Conservation (phyloP, 1,140 invertebrate species). For the Apocrypta bakeri region DNA sequence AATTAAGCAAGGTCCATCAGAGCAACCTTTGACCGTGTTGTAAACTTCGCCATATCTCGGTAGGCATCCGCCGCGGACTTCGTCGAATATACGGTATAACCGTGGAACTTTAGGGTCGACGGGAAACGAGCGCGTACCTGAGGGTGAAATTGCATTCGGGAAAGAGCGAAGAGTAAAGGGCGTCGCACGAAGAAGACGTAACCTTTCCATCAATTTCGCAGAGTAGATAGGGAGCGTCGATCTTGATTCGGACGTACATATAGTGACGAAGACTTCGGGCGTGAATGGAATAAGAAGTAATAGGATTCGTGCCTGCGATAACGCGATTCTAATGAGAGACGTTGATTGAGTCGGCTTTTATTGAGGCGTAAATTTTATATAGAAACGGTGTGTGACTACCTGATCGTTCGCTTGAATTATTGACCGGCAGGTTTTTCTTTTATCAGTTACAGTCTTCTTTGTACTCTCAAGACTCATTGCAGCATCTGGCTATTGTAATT, state of each 20-base stretch:
- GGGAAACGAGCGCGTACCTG: background rate
- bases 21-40: conserved; percentile 15
- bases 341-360: conserved; percentile 5
- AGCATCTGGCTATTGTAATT: background rate
- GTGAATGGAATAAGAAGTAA: conserved; percentile 20
- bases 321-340: background rate
- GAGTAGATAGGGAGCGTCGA: conserved; percentile 21
- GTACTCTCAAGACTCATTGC: background rate
- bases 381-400: no score
- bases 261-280: background rate
- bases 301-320: background rate
- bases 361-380: background rate
- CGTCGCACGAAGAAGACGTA: conserved; percentile 10
- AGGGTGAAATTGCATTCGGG: conserved; percentile 32
- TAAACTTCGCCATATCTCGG: conserved; percentile 11
- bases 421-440: no score
- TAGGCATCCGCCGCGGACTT: conserved; percentile 14
- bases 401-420: no score
- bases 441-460: background rate
- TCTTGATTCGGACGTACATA: conserved; percentile 22
- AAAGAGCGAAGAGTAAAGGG: background rate
- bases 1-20: conserved; percentile 33
- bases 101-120: conserved; percentile 11
- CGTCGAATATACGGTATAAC: conserved; percentile 5
- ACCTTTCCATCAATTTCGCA: conserved; percentile 36